These are phyloP conservation scores for Prionace glauca DNA, from an alignment of 2,797 vertebrate species.

Conservation along the genomic window DNA sequence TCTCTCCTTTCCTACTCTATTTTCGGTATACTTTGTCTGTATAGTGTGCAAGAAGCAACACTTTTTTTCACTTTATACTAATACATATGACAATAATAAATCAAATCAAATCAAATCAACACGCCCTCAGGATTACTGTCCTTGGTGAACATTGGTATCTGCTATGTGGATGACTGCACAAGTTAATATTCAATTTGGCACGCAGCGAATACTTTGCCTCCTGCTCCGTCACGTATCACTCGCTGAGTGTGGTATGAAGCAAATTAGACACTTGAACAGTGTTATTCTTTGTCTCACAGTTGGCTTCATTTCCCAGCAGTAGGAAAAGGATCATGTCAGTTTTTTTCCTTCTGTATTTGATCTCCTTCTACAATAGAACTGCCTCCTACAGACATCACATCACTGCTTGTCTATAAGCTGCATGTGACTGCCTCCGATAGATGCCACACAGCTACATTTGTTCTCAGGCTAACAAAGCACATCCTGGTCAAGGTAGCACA, in stretches of 20 bases:
- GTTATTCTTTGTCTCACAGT: not conserved
- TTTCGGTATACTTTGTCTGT: too few species aligned
- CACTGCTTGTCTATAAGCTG: not conserved
- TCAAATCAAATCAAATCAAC: not conserved
- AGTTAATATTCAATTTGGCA: slow-evolving; percentile 4
- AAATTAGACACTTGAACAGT: not conserved
- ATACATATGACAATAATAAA: too few species aligned
- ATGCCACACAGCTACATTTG: not conserved
- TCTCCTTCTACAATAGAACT: not conserved
- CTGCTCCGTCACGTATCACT: not conserved
- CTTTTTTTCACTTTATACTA: too few species aligned
- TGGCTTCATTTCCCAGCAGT: not conserved
- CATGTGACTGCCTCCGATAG: not conserved
- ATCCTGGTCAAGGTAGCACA: not conserved
- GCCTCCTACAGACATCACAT: not conserved
- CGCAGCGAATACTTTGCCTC: not conserved
- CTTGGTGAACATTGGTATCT: not conserved
- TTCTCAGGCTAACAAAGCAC: not conserved
- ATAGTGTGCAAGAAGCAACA: too few species aligned
- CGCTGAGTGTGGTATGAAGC: not conserved
- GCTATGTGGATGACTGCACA: not conserved
- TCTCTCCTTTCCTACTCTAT: too few species aligned
- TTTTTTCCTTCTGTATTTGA: not conserved
- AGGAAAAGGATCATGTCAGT: not conserved
- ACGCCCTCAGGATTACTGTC: not conserved